These are phyloP conservation scores for Prunella strophiata DNA, from an alignment of 2,797 vertebrate genomes.

Conservation along the genomic window DNA sequence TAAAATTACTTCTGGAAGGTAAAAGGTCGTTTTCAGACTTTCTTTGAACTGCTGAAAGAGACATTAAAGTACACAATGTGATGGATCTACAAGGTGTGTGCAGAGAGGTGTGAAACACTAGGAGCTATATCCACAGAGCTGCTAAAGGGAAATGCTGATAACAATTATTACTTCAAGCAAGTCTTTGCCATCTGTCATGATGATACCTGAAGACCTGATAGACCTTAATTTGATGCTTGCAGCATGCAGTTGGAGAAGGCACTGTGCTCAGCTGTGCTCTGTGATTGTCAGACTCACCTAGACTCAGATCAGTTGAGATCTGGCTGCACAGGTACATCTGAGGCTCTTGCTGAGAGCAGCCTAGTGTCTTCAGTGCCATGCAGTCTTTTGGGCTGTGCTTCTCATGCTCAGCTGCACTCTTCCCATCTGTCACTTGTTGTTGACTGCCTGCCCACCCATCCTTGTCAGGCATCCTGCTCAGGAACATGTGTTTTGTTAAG, in stretches of 20 bases:
- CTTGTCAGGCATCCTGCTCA: neutral
- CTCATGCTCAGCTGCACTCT: neutral
- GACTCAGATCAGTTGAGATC: neutral
- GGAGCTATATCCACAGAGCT: neutral
- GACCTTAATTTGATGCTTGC: neutral
- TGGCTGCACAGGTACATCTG: rapidly evolving
- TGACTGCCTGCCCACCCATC: neutral
- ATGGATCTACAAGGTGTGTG: neutral
- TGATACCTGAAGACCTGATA: neutral
- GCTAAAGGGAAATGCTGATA: neutral
- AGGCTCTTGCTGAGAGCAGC: neutral
- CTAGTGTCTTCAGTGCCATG: neutral
- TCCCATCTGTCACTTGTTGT: neutral
- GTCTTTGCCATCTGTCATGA: neutral
- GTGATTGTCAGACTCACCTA: neutral
- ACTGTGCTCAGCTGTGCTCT: neutral
- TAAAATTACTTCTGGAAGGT: neutral
- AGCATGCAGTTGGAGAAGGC: neutral
- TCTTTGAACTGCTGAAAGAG: neutral
- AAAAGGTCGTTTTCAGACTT: neutral
- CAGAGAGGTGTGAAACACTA: neutral
- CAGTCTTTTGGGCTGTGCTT: neutral
- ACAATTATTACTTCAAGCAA: neutral
- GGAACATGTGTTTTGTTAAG: neutral
- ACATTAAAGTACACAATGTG: neutral